Conservation (phyloP, 2,797 vertebrate genomes). For the Fistularia commersonii region DNA sequence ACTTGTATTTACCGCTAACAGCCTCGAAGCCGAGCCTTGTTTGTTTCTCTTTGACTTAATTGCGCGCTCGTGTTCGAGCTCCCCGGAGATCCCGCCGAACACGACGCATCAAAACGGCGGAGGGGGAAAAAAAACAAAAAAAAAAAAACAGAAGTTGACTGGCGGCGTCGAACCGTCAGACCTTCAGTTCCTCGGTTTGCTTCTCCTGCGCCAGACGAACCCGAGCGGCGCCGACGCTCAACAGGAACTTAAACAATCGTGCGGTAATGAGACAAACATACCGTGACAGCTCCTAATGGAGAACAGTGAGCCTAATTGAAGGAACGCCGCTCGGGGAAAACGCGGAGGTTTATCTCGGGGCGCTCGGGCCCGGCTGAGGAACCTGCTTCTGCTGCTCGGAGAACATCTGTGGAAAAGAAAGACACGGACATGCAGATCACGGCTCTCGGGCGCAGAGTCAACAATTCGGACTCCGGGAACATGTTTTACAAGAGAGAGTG, state of each 20-base stretch:
- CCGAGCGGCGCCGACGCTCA: constrained; percentile 40
- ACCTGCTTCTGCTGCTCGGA: no score
- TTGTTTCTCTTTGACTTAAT: constrained; percentile 46
- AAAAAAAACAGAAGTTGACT: constrained; percentile 56
- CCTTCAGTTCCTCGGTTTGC: constrained; percentile 63
- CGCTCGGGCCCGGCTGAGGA: not conserved
- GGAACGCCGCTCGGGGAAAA: constrained; percentile 44
- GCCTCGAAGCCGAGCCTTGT: constrained; percentile 26
- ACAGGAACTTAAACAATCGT: constrained; percentile 68
- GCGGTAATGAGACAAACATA: constrained; percentile 70
- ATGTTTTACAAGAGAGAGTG: no score
- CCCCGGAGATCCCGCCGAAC: constrained; percentile 43
- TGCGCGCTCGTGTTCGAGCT: constrained; percentile 36
- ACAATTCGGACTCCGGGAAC: no score
- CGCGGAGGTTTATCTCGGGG: constrained; percentile 48
- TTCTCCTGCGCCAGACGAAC: constrained; percentile 41
- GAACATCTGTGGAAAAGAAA: no score
- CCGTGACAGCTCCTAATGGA: constrained; percentile 64
- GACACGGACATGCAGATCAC: no score
- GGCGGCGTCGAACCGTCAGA: constrained; percentile 63
- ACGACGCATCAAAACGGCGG: constrained; percentile 50
- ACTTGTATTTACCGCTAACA: constrained; percentile 1
- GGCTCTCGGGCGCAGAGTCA: no score
- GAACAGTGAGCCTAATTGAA: constrained; percentile 47
- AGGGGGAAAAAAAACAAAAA: constrained; percentile 46